Evolutionary conservation across 2,797 vertebrate species (phyloP), one percentile per base, ranked within the genome.

Genomic region (Rallus crepitans): DNA sequence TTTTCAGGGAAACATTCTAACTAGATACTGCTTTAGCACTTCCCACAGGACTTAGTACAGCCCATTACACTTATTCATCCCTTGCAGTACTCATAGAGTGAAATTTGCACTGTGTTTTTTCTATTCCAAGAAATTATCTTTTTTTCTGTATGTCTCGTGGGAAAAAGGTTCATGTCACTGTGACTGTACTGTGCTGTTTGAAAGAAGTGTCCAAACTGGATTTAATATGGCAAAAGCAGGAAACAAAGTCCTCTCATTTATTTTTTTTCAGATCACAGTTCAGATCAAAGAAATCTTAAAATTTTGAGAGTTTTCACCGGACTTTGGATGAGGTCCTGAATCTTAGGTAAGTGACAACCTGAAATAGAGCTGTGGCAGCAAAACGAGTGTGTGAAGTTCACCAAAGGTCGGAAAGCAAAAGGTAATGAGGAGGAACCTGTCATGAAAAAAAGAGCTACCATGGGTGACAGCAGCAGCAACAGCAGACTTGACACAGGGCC

Each of bases 351-450:
- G 14, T 52, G 72, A 65, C 76, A 91, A 65, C 31, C 28, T 85
- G 53, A 84, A 82, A 42, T 33, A 16, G 5, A 52, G 13, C 35
- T 71, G 45, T 33, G 23, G 23, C 15, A 87, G 55, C 18, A 57
- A 68, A 94, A 75, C 18, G 48, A 47, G 9, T 61, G 33, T 1
- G 0, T 85, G 72, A 52, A 69, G 86, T 94, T 78, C 73, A 91
- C 12, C 14, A 48, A 55, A 0, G 0, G 12, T 53, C 66, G 64
- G 66, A 93, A 86, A 90, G 55, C 16, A 79, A 40, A 94, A 86
- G 59, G 42, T 89, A 89, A 93, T 47, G 60, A 81, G 79, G 24
- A 91, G 61, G 47, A 93, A 79, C n/a, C n/a, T 92, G 53, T 72
- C 90, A 71, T 63, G 61, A 90, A 93, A 90, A 45, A 30, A 52